phyloP scores from a whole-genome alignment of 2,888 invertebrate genomes.

The Siphlonurus alternatus region DNA sequence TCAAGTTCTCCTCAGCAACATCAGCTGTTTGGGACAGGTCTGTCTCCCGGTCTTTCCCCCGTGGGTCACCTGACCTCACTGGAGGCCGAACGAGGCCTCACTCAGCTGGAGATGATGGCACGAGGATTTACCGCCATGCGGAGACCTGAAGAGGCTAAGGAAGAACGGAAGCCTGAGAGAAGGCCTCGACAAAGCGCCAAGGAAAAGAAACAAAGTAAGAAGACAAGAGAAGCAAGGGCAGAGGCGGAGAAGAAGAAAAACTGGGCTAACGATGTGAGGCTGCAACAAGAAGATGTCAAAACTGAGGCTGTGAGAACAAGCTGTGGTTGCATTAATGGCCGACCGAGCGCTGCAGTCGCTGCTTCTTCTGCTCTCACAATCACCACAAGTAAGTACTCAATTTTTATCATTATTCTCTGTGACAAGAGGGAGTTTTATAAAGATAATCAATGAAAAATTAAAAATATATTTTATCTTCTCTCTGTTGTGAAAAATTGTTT shows the following conservation, averaged over 20 bases:
- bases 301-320: conserved; percentile 11
- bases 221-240: not conserved
- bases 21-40: conserved; percentile 2
- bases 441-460: too few relatives aligned
- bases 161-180: not conserved
- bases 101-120: conserved; percentile 45
- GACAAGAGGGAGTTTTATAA: too few relatives aligned
- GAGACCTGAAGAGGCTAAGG: not conserved
- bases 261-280: not conserved
- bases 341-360: conserved; percentile 22
- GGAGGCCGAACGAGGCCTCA: conserved; percentile 23
- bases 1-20: conserved; percentile 5
- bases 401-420: not conserved
- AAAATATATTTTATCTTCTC: too few relatives aligned
- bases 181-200: not conserved
- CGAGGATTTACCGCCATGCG: conserved; percentile 22
- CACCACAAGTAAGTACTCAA: conserved; percentile 18
- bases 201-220: conserved; percentile 5
- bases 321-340: conserved; percentile 16
- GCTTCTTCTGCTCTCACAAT: conserved; percentile 25
- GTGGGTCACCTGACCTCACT: conserved; percentile 5
- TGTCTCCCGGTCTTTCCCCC: conserved; percentile 2
- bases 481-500: too few relatives aligned
- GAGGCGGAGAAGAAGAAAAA: not conserved
- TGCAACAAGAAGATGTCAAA: conserved; percentile 8